Percentiles rank a stretch among this genome's conserved stretches.
These are phyloP conservation scores for Tigriopus japonicus DNA, from an alignment of 1,140 invertebrate genomes.

Conservation along the genomic window DNA sequence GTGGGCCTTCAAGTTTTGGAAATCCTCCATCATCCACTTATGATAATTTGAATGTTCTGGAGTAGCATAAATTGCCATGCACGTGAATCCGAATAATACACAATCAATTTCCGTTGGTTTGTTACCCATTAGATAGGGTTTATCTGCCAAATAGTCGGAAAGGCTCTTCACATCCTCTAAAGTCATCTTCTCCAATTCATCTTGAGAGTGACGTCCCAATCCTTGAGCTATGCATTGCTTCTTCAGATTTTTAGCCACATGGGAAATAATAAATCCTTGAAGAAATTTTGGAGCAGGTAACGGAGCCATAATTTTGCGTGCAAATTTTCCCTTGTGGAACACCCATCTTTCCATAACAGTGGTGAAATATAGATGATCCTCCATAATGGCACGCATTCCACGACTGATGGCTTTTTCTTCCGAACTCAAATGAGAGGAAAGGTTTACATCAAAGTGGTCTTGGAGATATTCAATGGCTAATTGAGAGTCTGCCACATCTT, in stretches of 20 bases:
- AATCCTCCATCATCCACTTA: slow-evolving; percentile 1
- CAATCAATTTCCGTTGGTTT: slow-evolving; percentile 27
- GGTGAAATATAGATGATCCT: slow-evolving; percentile 27
- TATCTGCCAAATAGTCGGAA: slow-evolving; percentile 16
- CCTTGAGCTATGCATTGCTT: slow-evolving; percentile 12
- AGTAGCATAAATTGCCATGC: slow-evolving; percentile 15
- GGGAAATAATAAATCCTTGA: not conserved
- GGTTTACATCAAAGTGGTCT: slow-evolving; percentile 21
- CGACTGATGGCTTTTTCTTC: slow-evolving; percentile 21
- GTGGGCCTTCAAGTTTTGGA: slow-evolving; percentile 22
- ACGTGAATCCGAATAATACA: slow-evolving; percentile 18
- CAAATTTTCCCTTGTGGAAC: not conserved
- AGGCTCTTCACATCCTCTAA: slow-evolving; percentile 12
- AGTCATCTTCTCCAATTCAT: not conserved
- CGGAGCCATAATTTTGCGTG: not conserved
- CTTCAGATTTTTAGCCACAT: not conserved
- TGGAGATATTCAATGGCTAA: slow-evolving; percentile 27
- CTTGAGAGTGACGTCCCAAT: slow-evolving; percentile 9
- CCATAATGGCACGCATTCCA: slow-evolving; percentile 24
- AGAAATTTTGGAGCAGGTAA: not conserved
- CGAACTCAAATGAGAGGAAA: slow-evolving; percentile 20
- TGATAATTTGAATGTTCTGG: not conserved
- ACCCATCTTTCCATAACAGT: not conserved
- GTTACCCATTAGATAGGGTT: slow-evolving; percentile 26
- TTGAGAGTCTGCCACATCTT: slow-evolving; percentile 28